Evolutionary conservation across 2,888 invertebrate species (phyloP), one percentile per base, ranked within the genome.

Genomic region (Drosophila lutescens): DNA sequence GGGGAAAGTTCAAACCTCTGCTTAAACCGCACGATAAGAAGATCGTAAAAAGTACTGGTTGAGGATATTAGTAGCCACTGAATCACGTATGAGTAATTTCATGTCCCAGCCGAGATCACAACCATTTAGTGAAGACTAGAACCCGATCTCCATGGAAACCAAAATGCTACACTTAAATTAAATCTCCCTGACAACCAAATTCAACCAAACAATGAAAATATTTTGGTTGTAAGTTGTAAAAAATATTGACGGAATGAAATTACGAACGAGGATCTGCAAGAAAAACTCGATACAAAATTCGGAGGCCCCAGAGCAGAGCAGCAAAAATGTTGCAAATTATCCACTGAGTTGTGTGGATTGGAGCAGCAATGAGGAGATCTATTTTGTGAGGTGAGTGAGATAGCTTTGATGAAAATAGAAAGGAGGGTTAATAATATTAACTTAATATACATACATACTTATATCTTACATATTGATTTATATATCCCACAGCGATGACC

Each of bases 301-400:
- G 1, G 88, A 87, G 30, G 13, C n/a, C 1, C 0, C 66, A 2
- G 62, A 70, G 15, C 56, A 76, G 9, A 60, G 44, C 8, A 43
- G 17, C 13, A 13, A 47, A 5, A 63, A 34, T n/a, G 20, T 10
- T 2, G 17, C 41, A 10, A 63, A 93, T 71, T 96, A 96, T 82
- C 94, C 96, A n/a, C 96, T 97, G 12, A 96, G 97, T 69, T 98
- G 98, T 91, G 96, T 98, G 13, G 96, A 96, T 78, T 99, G 99
- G 99, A 96, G 96, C 91, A 97, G 96, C 80, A 95, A 97, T 32
- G 98, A 99, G 91, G 98, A 99, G 92, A 95, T 98, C 51, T 97
- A 96, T 93, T 97, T 98, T 26, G 96, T 96, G 86, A 96, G 97
- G 97, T 97, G n/a, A n/a, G n/a, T n/a, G n/a, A n/a, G n/a, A n/a